Evolutionary conservation across 2,113 vertebrate species (phyloP), one percentile per base, ranked within the genome.

Genomic region (Ophiodon elongatus): DNA sequence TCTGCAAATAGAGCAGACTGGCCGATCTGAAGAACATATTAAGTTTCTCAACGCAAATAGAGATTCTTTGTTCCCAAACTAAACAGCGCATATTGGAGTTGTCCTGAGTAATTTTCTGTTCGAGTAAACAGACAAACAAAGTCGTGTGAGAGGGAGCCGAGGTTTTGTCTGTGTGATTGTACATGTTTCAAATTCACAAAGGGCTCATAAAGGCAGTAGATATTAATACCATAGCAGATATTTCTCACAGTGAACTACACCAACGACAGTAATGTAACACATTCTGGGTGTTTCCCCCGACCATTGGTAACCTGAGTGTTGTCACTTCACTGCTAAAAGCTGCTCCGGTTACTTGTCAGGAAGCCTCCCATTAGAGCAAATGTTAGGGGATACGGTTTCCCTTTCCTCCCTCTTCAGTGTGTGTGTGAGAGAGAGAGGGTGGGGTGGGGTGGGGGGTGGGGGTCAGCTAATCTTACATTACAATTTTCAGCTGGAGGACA

Each of bases 341-440:
- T 84, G 77, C 92, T 91, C 88, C 0, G 57, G 89, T 94, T 92
- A 91, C 93, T n/a, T 52, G 88, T 88, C 92, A 94, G 93, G 92
- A 94, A 94, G 93, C 88, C 93, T 94, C 88, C 92, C 85, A 94
- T 94, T 94, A 92, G 93, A 91, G 88, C 89, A 92, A 91, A 93
- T 93, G 93, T 83, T 88, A 57, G 87, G 79, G 66, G 90, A 92
- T 92, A 85, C 6, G 37, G 89, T 92, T 89, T 84, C 91, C 83
- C 86, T 85, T 83, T 88, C 88, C 79, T 83, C 82, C 77, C 84
- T 85, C 68, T 83, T 83, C 76, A 80, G 73, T 5, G 5, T 80
- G 80, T 59, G 63, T 14, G 70, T 3, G 69, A 47, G 52, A n/a
- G 9, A 43, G 37, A 15, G 52, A 9, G 1, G 43, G 37, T 15